Evolutionary conservation across 2,888 invertebrate genomes (phyloP).

Genomic region (Baccha elongata): DNA sequence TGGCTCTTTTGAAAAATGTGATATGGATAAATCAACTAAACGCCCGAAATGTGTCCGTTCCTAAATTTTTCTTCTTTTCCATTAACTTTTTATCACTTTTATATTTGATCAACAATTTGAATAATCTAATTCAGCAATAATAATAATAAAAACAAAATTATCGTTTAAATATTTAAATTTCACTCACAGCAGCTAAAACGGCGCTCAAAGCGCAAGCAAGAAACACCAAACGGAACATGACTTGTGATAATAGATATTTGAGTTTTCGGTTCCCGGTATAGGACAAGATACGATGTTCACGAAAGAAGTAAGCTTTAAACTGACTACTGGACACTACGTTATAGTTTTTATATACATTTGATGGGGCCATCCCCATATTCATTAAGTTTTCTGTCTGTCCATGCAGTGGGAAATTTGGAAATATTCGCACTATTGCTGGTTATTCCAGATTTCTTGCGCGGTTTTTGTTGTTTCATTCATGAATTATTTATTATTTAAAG

Average conservation of each 20-base stretch:
- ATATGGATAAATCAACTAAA: slow-evolving; percentile 86
- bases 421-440: slow-evolving; percentile 63
- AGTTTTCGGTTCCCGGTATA: slow-evolving; percentile 42
- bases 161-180: too few species aligned
- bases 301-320: slow-evolving; percentile 80
- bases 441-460: slow-evolving; percentile 68
- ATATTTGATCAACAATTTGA: slow-evolving; percentile 4
- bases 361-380: slow-evolving; percentile 43
- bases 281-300: slow-evolving; percentile 75
- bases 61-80: slow-evolving; percentile 76
- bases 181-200: slow-evolving; percentile 80
- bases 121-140: slow-evolving; percentile 21
- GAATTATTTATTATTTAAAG: slow-evolving; percentile 70
- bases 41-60: slow-evolving; percentile 86
- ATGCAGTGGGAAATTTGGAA: slow-evolving; percentile 61
- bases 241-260: slow-evolving; percentile 31
- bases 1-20: slow-evolving; percentile 87
- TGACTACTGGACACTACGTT: slow-evolving; percentile 74
- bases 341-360: slow-evolving; percentile 65
- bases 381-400: slow-evolving; percentile 13
- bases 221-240: slow-evolving; percentile 79
- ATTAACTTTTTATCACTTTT: slow-evolving; percentile 40
- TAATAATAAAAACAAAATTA: slow-evolving; percentile 13
- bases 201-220: slow-evolving; percentile 79
- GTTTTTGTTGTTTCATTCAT: too few species aligned